Evolutionary conservation across 2,113 vertebrate species (phyloP), one percentile per base, ranked within the genome.

Genomic region (Penelope pileata): DNA sequence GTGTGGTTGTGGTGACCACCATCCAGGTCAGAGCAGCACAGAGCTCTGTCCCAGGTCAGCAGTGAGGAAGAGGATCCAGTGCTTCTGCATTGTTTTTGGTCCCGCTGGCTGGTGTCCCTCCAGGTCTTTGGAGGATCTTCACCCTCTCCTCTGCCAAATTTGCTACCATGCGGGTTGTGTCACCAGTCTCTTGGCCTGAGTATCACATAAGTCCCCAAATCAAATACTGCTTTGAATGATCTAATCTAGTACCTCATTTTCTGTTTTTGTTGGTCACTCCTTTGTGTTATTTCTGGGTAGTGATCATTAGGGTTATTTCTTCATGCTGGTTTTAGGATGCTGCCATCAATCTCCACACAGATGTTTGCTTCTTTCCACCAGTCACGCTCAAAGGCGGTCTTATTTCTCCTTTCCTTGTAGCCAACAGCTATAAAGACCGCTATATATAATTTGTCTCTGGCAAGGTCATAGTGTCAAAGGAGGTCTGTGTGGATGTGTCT

Each of bases 1-100:
- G 15, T 43, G 48, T 19, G 36, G 7, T 29, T 62, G 9, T 74
- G 72, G 18, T 17, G n/a, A 29, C 19, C 29, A 9, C 0, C 0
- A 3, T 19, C 32, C 30, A 34, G 26, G 7, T 45, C 22, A 42
- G 27, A 67, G 27, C 54, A 62, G 10, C 4, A 5, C 0, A 30
- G 53, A 66, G 8, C 24, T 88, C 67, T 84, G 19, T 63, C 10
- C 16, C 24, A 26, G 3, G 22, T 74, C 21, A 22, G 0, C 0
- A 1, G 6, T 14, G 27, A 67, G n/a, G 24, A 53, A 50, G 51
- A 50, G 51, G 16, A 19, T 62, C 18, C 68, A 34, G 17, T 66
- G 32, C 26, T 45, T 73, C 68, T 83, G 40, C 22, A 22, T 9
- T 4, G 3, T 23, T 78, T 16, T 67, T 0, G 0, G 6, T 72